Evolutionary conservation across 2,797 vertebrate genomes (phyloP), one percentile per base, ranked within the genome.

Genomic region (Hoplostethus atlanticus): DNA sequence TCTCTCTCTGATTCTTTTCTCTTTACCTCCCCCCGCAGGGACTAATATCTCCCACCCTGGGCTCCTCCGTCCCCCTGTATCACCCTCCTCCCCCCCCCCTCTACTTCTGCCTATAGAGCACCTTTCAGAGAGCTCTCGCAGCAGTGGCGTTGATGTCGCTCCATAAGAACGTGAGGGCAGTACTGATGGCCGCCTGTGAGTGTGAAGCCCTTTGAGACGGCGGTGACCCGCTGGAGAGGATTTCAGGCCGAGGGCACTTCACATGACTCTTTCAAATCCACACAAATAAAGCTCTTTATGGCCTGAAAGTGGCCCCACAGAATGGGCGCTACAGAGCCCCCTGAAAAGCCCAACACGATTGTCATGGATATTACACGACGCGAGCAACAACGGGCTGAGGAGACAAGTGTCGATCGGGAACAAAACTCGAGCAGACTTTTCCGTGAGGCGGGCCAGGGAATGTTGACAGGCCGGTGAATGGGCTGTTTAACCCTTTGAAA

Each of bases 401-500:
- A 96, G 96, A 97, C 96, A 96, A 96, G 96, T 96, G 96, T 96
- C 93, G 89, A 90, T 93, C 94, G 72, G 92, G 91, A 97, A 97
- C 96, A 97, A 97, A 97, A 97, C 96, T 95, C 91, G 85, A 93
- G 88, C 93, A 95, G 95, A 95, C 96, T 96, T 96, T 96, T 96
- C 93, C 86, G 84, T 75, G 89, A 94, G 94, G 92, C 83, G 89
- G 95, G 94, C 94, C 95, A 94, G 93, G 89, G 95, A 93, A 96
- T 96, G 95, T 96, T 97, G 97, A 98, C 97, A 98, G 97, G 96
- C 95, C 91, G 88, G 93, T 98, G 98, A 98, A 99, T 97, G 96
- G 97, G 96, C 97, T 98, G 97, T 98, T 99, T 99, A 99, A 99
- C 97, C 97, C 97, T 97, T 98, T 97, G 96, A 96, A 97, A 96